Percentiles rank a stretch among this genome's conserved stretches.
phyloP scores from a whole-genome alignment of 2,888 invertebrate species.

The Epistrophe eligans region DNA sequence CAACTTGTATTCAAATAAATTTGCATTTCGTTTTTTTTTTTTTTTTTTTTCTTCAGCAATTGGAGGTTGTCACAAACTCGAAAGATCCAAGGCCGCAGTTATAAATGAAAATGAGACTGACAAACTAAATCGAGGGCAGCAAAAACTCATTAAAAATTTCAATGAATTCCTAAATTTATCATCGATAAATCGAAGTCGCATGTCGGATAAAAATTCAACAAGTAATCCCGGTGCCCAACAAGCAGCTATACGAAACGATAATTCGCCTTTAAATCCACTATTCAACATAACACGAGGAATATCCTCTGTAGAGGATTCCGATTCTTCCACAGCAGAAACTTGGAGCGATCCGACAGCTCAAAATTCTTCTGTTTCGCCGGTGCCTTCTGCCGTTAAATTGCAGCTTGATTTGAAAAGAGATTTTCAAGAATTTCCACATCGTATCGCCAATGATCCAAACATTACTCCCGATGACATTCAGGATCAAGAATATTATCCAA shows the following conservation, averaged over 20 bases:
- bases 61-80: conserved; percentile 86
- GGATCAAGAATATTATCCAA: conserved; percentile 92
- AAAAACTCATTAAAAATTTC: conserved; percentile 89
- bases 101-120: conserved; percentile 69
- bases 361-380: conserved; percentile 38
- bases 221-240: conserved; percentile 1
- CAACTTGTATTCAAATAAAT: no score
- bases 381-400: conserved; percentile 75
- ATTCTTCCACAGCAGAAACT: conserved; percentile 83
- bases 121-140: conserved; percentile 80
- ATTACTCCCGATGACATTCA: conserved; percentile 92
- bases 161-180: conserved; percentile 94
- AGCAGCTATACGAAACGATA: conserved; percentile 36
- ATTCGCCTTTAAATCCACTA: conserved; percentile 80
- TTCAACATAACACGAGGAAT: conserved; percentile 84
- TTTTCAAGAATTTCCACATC: conserved; percentile 79
- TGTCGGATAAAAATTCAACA: conserved; percentile 81
- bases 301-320: conserved; percentile 84
- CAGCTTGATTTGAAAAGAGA: conserved; percentile 74
- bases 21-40: neutral
- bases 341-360: conserved; percentile 81
- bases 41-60: conserved; percentile 82
- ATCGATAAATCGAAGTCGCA: conserved; percentile 87
- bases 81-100: conserved; percentile 79
- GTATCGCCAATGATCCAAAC: conserved; percentile 80